Base-by-base conservation (phyloP, 92 coral and sea anemone genomes). In the Epizoanthus stellaris region DNA sequence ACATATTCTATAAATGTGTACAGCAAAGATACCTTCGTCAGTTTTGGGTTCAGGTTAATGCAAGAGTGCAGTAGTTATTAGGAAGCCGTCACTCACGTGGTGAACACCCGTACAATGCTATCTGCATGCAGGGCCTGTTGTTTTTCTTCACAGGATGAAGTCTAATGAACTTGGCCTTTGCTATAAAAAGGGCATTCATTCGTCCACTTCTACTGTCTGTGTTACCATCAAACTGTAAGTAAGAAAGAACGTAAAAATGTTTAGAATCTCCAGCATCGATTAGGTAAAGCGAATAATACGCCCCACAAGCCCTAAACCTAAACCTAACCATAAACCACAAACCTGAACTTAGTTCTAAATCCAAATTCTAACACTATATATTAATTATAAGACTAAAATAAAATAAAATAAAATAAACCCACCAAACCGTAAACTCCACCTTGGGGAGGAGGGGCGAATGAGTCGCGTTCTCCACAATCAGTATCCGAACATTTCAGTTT, bases 181-280 rank as follows among this genome's bases (percentile, higher is more conserved):
- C 5, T 67, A 67, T 36, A 43, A 67, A 67, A 15, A 67, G 73
- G 14, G 14, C 73, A 19, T 67, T 67, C 42, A 14, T 36, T 13
- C 47, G 38, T 12, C 45, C 73, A 38, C 7, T 36, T 38, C 16
- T 34, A 10, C 73, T 67, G 49, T 67, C 40, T 40, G 38, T 67
- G 17, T 67, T 67, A 5, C 73, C 73, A 34, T 67, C 73, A 67
- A 67, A 67, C 73, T 67, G 69, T 30, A 30, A 30, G 36, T 30
- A 30, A 0, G 43, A 34, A 7, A 36, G 20, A 67, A 19, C 1
- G 47, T 12, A 67, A 67, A 1, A 14, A 20, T 20, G 66, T 16
- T 60, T 16, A 59, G 9, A 4, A 3, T 4, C 64, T 59, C 3
- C 16, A 14, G 16, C 5, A 14, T 14, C 9, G 64, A 3, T 59